These are phyloP conservation scores for Parnassius mnemosyne DNA, from an alignment of 2,888 invertebrate species.

Conservation along the genomic window DNA sequence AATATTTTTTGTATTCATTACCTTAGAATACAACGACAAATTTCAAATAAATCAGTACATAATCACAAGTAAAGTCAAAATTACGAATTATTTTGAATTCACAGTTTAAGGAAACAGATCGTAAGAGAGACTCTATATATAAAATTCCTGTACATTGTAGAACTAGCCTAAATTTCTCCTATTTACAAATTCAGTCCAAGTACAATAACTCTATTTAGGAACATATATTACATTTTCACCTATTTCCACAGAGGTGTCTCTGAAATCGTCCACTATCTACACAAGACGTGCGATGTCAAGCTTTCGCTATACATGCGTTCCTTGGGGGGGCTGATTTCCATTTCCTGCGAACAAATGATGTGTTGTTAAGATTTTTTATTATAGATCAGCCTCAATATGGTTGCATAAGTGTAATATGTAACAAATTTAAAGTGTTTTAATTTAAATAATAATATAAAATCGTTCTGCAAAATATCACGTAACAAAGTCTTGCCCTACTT, in stretches of 20 bases:
- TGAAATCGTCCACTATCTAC: slow-evolving; percentile 22
- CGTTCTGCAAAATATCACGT: too few species aligned
- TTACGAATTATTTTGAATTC: too few species aligned
- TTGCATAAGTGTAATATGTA: too few species aligned
- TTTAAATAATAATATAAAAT: too few species aligned
- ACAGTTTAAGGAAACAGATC: too few species aligned
- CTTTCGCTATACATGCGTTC: slow-evolving; percentile 63
- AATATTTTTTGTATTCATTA: too few species aligned
- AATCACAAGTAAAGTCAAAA: too few species aligned
- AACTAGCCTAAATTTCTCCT: slow-evolving; percentile 33
- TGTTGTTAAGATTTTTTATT: not conserved
- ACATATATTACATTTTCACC: slow-evolving; percentile 52
- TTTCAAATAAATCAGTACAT: too few species aligned
- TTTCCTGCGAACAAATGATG: slow-evolving; percentile 61
- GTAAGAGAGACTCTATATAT: not conserved
- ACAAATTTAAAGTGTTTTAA: too few species aligned
- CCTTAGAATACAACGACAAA: too few species aligned
- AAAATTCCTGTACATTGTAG: slow-evolving; percentile 29
- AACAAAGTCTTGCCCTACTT: too few species aligned
- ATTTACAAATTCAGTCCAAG: slow-evolving; percentile 47
- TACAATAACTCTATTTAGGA: slow-evolving; percentile 46
- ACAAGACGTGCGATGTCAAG: slow-evolving; percentile 16
- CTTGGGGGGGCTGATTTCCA: slow-evolving; percentile 59
- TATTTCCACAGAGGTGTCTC: slow-evolving; percentile 31
- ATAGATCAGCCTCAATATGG: too few species aligned